Evolutionary conservation across 2,797 vertebrate genomes (phyloP).

Genomic region (Helarctos malayanus): DNA sequence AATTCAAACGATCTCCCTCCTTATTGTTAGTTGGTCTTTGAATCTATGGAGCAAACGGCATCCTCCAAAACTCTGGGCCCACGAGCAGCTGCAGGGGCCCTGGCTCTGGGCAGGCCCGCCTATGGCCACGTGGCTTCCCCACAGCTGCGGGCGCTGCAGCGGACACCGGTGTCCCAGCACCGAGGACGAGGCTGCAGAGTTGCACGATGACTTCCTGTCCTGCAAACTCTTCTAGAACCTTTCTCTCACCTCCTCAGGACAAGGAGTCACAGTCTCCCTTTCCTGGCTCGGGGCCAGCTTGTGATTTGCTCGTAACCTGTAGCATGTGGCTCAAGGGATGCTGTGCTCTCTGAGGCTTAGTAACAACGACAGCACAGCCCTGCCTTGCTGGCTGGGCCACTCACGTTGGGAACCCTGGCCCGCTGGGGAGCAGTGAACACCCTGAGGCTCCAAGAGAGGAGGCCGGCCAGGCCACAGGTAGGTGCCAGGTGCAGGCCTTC

Average conservation of each 20-base stretch:
- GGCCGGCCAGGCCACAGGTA: background rate
- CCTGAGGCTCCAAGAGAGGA: background rate
- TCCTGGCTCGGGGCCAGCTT: background rate
- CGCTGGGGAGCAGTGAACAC: background rate
- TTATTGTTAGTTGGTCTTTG: background rate
- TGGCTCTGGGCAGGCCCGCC: no score
- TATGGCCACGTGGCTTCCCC: background rate
- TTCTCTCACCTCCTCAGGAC: background rate
- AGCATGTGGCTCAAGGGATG: background rate
- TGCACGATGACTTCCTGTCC: background rate
- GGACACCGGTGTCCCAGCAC: background rate
- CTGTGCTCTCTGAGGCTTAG: background rate
- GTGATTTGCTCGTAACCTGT: background rate
- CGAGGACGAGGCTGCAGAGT: no score
- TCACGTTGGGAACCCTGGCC: background rate
- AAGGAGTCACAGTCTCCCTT: background rate
- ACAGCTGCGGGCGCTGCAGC: accelerated
- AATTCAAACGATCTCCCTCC: background rate
- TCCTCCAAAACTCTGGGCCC: background rate
- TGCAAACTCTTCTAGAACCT: background rate
- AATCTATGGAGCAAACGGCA: background rate
- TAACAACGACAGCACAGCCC: background rate
- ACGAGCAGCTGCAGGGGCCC: background rate
- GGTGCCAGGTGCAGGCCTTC: background rate
- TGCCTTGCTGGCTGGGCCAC: background rate